Percentiles rank a stretch among this genome's conserved stretches.
phyloP scores from a whole-genome alignment of 2,888 invertebrate genomes.

The Erebia palarica region DNA sequence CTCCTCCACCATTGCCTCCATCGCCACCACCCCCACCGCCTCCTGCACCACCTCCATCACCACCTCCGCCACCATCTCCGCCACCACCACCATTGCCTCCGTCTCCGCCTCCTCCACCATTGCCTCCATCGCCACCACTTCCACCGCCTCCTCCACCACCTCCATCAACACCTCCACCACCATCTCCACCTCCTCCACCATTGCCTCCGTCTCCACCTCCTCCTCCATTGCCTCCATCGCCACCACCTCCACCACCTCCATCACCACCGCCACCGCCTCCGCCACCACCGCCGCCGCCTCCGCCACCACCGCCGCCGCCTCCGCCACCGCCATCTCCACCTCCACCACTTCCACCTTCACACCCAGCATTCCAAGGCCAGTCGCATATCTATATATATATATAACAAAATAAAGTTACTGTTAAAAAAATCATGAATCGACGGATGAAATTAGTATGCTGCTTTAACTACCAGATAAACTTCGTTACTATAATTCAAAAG shows the following conservation, averaged over 20 bases:
- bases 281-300: neutral
- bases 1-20: neutral
- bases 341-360: slow-evolving; percentile 8
- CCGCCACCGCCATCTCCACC: slow-evolving; percentile 1
- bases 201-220: neutral
- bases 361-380: slow-evolving; percentile 16
- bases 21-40: too few species aligned
- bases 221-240: slow-evolving; percentile 15
- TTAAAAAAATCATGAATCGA: too few species aligned
- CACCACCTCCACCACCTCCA: neutral
- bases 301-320: neutral
- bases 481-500: too few species aligned
- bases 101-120: neutral
- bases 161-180: slow-evolving; percentile 22
- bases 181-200: slow-evolving; percentile 32
- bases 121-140: slow-evolving; percentile 18
- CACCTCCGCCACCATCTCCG: neutral
- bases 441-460: too few species aligned
- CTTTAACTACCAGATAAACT: too few species aligned
- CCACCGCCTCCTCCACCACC: slow-evolving; percentile 27
- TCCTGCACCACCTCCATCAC: neutral
- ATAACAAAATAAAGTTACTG: too few species aligned
- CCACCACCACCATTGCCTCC: neutral
- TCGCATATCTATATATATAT: slow-evolving; percentile 5
- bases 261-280: neutral